A percentile compares a stretch with the other conserved stretches of the same genome.
phyloP scores from a whole-genome alignment of 2,113 vertebrate species.

The Dasypus novemcinctus region DNA sequence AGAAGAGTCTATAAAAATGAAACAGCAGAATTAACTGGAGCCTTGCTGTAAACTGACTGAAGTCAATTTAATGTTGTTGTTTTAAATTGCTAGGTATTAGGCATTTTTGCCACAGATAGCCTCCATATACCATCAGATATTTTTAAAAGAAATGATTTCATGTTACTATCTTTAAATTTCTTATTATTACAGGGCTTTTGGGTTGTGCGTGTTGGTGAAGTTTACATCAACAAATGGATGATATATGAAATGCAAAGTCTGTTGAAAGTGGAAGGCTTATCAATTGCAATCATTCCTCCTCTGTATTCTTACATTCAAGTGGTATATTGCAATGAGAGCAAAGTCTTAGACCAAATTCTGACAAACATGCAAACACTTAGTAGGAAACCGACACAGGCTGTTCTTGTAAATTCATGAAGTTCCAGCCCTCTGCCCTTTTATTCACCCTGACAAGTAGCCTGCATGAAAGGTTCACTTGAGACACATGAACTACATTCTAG shows the following conservation, averaged over 20 bases:
- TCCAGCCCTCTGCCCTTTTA: neutral
- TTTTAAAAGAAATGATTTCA: neutral
- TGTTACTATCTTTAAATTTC: neutral
- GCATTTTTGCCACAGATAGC: neutral
- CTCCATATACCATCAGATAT: neutral
- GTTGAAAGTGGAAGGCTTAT: neutral
- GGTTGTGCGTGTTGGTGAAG: neutral
- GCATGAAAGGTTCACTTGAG: neutral
- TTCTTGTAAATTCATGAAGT: neutral
- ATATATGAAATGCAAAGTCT: neutral
- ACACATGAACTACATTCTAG: neutral
- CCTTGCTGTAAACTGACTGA: constrained; percentile 3
- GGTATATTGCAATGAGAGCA: constrained; percentile 1
- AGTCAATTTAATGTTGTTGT: neutral
- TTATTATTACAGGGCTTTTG: neutral
- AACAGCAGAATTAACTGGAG: neutral
- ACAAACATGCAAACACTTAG: neutral
- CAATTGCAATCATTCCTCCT: neutral
- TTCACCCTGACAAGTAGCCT: constrained; percentile 13
- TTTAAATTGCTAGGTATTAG: neutral
- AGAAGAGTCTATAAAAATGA: neutral
- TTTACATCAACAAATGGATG: neutral
- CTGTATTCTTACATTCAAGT: neutral
- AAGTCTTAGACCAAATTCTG: constrained; percentile 5
- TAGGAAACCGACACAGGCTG: neutral